A percentile compares a stretch with the other conserved stretches of the same genome.
Conservation (phyloP, 2,113 vertebrate genomes). For the Montifringilla adamsi region DNA sequence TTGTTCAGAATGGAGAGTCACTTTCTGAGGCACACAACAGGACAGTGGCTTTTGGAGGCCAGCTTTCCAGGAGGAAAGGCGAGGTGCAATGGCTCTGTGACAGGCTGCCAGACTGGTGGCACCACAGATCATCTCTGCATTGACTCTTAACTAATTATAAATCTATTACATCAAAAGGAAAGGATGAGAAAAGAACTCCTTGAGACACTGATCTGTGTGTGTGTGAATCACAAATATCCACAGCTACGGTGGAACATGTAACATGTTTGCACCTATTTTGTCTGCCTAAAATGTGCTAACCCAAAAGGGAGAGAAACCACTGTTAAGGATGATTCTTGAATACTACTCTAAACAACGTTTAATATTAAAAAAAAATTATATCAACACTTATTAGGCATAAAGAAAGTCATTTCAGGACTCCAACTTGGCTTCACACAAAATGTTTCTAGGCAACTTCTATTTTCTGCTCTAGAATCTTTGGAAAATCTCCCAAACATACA, state of each 20-base stretch:
- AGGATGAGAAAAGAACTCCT: accelerated
- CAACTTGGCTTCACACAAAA: neutral
- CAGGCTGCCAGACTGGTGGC: neutral
- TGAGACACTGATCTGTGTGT: neutral
- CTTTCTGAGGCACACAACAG: neutral
- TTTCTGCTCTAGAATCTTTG: neutral
- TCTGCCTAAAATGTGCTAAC: neutral
- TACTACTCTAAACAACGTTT: neutral
- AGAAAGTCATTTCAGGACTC: neutral
- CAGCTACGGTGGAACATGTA: neutral
- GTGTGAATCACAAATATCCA: neutral
- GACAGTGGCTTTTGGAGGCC: neutral
- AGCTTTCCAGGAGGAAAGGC: neutral
- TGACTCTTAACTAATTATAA: neutral
- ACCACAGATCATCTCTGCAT: neutral
- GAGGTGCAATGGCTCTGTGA: neutral
- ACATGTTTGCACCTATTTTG: neutral
- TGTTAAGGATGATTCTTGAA: neutral
- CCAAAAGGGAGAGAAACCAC: neutral
- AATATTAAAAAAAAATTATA: neutral
- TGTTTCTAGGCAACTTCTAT: neutral
- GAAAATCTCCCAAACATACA: neutral
- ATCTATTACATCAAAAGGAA: neutral
- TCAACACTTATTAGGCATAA: neutral
- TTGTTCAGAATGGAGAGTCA: neutral